Evolutionary conservation across 2,888 invertebrate species (phyloP), one percentile per base, ranked within the genome.

Genomic region (Nemoura dubitans): DNA sequence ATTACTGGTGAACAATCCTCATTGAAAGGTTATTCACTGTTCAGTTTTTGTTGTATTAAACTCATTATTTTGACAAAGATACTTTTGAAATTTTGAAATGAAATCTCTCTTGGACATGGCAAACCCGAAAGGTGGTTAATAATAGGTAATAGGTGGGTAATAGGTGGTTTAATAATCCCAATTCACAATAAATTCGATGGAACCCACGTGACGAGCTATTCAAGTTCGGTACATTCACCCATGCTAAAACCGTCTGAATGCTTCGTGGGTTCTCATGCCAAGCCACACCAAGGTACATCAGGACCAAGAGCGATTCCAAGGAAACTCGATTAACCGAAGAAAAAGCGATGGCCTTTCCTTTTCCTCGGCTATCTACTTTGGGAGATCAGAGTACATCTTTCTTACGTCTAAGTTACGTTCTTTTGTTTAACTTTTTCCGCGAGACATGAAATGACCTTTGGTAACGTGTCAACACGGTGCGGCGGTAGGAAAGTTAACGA

Each of bases 371-470:
- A 78, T 78, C 28, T 78, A 10, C 7, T 21, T 27, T 78, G 5
- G 0, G 5, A 6, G 78, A 27, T 78, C 78, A 27, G 78, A 14
- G 28, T 78, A 28, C 28, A 27, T 27, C 78, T 78, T 28, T 78
- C 28, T 78, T 78, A 27, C 78, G 26, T 78, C 26, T 25, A 78
- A 78, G 26, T 78, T 78, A 27, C 78, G n/a, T 30, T 81, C 81
- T 81, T 81, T 81, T 81, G 81, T 81, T 81, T 81, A n/a, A 81
- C 81, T 81, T 81, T 81, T 81, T 30, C 10, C 30, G 36, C 28
- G 78, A 14, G 78, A 78, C 78, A 26, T 78, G 78, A 78, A 78
- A 27, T 78, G 78, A 78, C 78, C 78, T 78, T 78, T 78, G 28
- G 78, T 28, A 28, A 26, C 59, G 78, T 78, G 78, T 27, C 78